Conservation (phyloP, 1,140 invertebrate species). For the Batillaria attramentaria region DNA sequence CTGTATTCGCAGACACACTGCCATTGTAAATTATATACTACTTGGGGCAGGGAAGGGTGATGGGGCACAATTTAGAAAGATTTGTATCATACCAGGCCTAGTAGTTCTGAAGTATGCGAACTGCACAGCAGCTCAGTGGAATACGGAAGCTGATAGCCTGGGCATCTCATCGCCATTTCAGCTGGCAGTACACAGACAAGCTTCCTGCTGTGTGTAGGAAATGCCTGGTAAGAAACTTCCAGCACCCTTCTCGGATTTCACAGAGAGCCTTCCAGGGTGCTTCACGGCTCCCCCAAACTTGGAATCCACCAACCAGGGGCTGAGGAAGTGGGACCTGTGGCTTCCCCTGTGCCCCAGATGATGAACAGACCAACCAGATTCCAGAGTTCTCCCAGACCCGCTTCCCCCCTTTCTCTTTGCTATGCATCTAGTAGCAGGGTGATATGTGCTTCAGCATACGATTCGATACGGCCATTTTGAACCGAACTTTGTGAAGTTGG, state of each 20-base stretch:
- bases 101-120: too few species aligned
- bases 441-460: slow-evolving; percentile 17
- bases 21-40: too few species aligned
- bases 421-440: slow-evolving; percentile 20
- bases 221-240: slow-evolving; percentile 16
- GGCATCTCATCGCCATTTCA: too few species aligned
- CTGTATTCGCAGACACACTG: too few species aligned
- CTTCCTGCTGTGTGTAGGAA: slow-evolving; percentile 5
- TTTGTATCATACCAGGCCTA: too few species aligned
- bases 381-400: slow-evolving; percentile 18
- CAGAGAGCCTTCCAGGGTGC: slow-evolving; percentile 18
- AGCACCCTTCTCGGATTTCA: slow-evolving; percentile 32
- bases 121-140: too few species aligned
- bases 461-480: slow-evolving; percentile 32
- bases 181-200: not conserved
- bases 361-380: slow-evolving; percentile 29
- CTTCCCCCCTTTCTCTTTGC: not conserved
- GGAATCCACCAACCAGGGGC: slow-evolving; percentile 29
- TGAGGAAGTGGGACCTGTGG: not conserved
- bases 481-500: not conserved
- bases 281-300: slow-evolving; percentile 29
- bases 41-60: too few species aligned
- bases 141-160: too few species aligned
- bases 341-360: not conserved
- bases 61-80: too few species aligned